Base-by-base conservation (phyloP, 2,888 invertebrate species). In the Ditula angustiorana region DNA sequence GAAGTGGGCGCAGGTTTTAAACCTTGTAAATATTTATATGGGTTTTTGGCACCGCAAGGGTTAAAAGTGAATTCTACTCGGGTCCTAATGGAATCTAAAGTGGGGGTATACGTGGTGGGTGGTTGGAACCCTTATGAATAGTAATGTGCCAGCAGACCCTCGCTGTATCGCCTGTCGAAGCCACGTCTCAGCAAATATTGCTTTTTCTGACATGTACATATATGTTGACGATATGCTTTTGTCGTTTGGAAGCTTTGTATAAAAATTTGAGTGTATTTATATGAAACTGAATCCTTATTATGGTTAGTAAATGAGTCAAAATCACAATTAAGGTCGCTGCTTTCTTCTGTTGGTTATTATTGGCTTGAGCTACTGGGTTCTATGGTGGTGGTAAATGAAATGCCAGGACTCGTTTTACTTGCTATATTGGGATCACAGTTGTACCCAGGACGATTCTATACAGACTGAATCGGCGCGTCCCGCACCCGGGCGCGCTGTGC, bases 1-100 rank as follows among this genome's bases (percentile, higher is more conserved):
- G 77, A 70, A 46, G 37, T 69, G 70, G 72, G 72, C 74, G 69
- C 78, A 75, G 67, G 49, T 76, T 77, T 76, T 71, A 52, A n/a
- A 66, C 57, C 53, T 69, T 72, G 78, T 84, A 82, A 84, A 84
- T 85, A 85, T 85, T 83, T 82, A 83, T 83, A 75, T 71, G 79
- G 77, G 74, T 75, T 63, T 62, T 62, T 50, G 46, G 61, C 70
- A 70, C 73, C 73, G 74, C 73, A 76, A 78, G 80, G 83, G 81
- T 80, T 81, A 77, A 77, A 77, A 80, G 79, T 77, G 78, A 77
- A 76, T 75, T 77, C 76, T 72, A 78, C 46, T 59, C 50, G 16
- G 59, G 30, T 46, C 58, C 78, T 84, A 84, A 87, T 85, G 83
- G 84, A 80, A 80, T 79, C 80, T 73, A 69, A 73, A 77, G 80